Base-by-base conservation (phyloP, 1,140 invertebrate genomes). In the Euura saliciscinereae region DNA sequence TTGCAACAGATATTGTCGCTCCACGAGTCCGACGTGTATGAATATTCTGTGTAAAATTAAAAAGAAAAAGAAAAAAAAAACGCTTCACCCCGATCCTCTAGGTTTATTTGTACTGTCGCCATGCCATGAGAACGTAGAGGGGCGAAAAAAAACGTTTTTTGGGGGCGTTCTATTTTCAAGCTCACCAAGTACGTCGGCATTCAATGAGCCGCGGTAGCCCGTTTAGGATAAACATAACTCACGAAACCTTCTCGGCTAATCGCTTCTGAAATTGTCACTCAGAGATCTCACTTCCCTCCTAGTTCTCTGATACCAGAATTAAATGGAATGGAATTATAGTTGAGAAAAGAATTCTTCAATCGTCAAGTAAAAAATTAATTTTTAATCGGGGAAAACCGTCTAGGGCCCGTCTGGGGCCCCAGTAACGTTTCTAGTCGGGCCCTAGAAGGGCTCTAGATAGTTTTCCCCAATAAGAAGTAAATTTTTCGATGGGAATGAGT, bases 201-300 rank as follows among this genome's bases (percentile, higher is more conserved):
- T 81, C 81, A 78, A 77, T 79, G 78, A 76, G 74, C 76, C 73
- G 81, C 76, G 77, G 75, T 75, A 72, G 71, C 79, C 79, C 82
- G 78, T 83, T 84, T 83, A 83, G 83, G 82, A 82, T 78, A 72
- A 70, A 77, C 78, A 82, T 85, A 86, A 86, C 78, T 86, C 85
- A 85, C 28, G 28, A 28, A 78, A 81, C 73, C 83, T 81, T 83
- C 84, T 85, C 84, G 83, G 82, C 83, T 86, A 86, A 86, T 86
- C 84, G 84, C 83, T 86, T 79, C 79, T 84, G 84, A 86, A 85
- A 86, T 86, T 85, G 83, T 86, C 85, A 84, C 82, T 80, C 75
- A 75, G 78, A 83, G 77, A 76, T 81, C 79, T 83, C 81, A 82
- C 83, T 82, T 79, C 79, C 76, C 66, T 59, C 4, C 10, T 13